Conservation (phyloP, 2,797 vertebrate species). For the Xiphorhynchus erythropygius region DNA sequence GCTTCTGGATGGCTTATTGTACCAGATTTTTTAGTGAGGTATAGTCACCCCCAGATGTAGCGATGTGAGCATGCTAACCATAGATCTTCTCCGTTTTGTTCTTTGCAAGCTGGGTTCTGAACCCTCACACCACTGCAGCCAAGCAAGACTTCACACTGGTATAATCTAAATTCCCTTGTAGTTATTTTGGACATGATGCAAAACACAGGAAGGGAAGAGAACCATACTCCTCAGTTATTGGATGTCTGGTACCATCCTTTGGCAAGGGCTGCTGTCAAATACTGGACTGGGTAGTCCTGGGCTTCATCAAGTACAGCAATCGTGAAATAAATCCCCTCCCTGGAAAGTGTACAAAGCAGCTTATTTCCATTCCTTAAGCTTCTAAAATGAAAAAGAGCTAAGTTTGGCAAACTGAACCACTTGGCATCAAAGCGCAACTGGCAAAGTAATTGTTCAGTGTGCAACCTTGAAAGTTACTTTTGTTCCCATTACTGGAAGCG, state of each 20-base stretch:
- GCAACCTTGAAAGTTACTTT: slow-evolving; percentile 64
- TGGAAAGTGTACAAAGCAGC: slow-evolving; percentile 55
- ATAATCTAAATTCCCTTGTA: slow-evolving; percentile 38
- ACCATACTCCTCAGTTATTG: neutral
- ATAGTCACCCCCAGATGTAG: neutral
- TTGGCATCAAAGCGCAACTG: slow-evolving; percentile 59
- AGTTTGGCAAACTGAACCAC: slow-evolving; percentile 38
- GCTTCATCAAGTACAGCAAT: slow-evolving; percentile 2
- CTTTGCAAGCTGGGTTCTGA: slow-evolving; percentile 21
- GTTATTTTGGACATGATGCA: neutral
- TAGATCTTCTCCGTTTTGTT: neutral
- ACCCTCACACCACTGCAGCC: slow-evolving; percentile 54
- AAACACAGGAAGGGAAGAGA: slow-evolving; percentile 1
- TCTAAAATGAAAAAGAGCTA: slow-evolving; percentile 54
- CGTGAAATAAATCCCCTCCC: slow-evolving; percentile 41
- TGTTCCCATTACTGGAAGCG: slow-evolving; percentile 52
- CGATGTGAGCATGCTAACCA: neutral
- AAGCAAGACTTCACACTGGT: slow-evolving; percentile 45
- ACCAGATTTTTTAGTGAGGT: slow-evolving; percentile 53
- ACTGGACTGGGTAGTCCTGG: slow-evolving; percentile 24
- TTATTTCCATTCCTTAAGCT: slow-evolving; percentile 62
- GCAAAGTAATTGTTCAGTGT: slow-evolving; percentile 57
- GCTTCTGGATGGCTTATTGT: slow-evolving; percentile 80
- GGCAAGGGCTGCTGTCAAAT: slow-evolving; percentile 28
- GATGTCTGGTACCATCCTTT: slow-evolving; percentile 37